A percentile compares a stretch with the other conserved stretches of the same genome.
Evolutionary conservation across 2,888 invertebrate species (phyloP).

Genomic region (Tetragonisca angustula): DNA sequence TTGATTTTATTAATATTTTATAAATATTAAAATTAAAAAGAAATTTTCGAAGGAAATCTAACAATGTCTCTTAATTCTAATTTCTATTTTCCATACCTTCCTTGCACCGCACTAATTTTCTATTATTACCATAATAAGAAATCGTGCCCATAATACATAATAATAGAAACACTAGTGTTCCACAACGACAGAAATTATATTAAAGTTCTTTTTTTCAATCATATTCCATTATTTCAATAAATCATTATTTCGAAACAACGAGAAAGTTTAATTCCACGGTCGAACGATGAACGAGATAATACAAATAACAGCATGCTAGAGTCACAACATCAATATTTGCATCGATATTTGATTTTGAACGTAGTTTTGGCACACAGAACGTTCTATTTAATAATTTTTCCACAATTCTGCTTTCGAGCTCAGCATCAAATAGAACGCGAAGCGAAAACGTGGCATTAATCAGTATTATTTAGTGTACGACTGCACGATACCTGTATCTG

Average conservation of each 20-base stretch:
- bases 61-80: neutral
- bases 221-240: neutral
- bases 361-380: neutral
- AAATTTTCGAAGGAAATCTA: neutral
- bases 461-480: conserved; percentile 4
- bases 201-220: neutral
- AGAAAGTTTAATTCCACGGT: neutral
- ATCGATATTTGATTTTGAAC: neutral
- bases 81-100: neutral
- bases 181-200: too few relatives aligned
- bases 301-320: neutral
- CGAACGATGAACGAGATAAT: neutral
- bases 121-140: neutral
- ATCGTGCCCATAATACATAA: too few relatives aligned
- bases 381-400: neutral
- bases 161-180: too few relatives aligned
- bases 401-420: neutral
- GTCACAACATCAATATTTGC: neutral
- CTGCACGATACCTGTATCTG: neutral
- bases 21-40: too few relatives aligned
- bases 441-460: conserved; percentile 1
- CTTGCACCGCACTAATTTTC: neutral
- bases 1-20: too few relatives aligned
- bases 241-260: neutral
- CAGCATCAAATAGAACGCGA: neutral